Conservation (phyloP, 1,140 invertebrate species). For the Propsilocerus akamusi region DNA sequence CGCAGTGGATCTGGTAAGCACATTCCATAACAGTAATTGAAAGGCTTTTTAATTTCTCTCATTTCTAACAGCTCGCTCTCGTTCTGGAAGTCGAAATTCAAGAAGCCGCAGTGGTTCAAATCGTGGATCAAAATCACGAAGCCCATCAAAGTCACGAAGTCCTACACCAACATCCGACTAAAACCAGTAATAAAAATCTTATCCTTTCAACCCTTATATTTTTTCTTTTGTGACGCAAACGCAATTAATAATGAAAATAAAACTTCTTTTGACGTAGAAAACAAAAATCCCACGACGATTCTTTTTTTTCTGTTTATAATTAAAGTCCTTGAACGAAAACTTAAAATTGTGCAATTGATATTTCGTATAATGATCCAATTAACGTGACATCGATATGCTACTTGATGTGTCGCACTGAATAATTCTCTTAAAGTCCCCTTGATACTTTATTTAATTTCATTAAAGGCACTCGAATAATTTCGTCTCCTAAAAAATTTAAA, state of each 20-base stretch:
- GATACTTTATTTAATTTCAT: background rate
- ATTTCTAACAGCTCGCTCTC: conserved; percentile 1
- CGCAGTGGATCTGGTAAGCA: background rate
- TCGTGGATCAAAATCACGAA: conserved; percentile 4
- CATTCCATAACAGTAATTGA: background rate
- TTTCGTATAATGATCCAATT: background rate
- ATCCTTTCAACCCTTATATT: background rate
- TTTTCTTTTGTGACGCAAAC: background rate
- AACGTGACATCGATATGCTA: background rate
- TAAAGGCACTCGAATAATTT: background rate
- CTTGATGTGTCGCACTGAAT: too few species aligned
- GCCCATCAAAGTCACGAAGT: conserved; percentile 1
- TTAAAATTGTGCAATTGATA: background rate
- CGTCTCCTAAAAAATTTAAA: background rate
- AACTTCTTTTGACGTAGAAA: background rate
- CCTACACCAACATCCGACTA: background rate
- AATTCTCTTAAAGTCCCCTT: background rate
- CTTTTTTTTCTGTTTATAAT: background rate
- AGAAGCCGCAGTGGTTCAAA: conserved; percentile 13
- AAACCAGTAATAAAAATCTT: background rate
- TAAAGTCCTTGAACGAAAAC: background rate
- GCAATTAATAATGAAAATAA: background rate
- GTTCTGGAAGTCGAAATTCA: conserved; percentile 15
- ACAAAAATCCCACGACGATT: background rate
- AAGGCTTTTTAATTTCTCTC: background rate